A percentile compares a stretch with the other conserved stretches of the same genome.
phyloP scores from a whole-genome alignment of 2,797 vertebrate species.

The Muscicapa comitata region DNA sequence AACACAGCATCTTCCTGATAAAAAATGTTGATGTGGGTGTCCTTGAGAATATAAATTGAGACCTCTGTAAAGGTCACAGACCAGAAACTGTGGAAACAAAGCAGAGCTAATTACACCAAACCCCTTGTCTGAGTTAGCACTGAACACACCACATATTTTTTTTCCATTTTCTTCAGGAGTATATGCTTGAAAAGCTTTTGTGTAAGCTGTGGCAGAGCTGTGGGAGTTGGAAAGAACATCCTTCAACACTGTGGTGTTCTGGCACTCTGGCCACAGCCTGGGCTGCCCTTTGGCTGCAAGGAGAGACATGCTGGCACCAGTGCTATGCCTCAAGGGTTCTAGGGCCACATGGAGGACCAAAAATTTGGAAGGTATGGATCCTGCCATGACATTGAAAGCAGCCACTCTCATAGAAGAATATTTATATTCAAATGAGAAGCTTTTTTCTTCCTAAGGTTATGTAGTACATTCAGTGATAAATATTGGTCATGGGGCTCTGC shows the following conservation, averaged over 20 bases:
- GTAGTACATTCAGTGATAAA: background rate
- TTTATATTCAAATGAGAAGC: background rate
- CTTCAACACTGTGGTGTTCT: fast-evolving
- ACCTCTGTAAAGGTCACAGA: background rate
- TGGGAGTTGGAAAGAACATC: background rate
- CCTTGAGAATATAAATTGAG: background rate
- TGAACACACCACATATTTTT: background rate
- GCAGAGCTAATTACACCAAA: background rate
- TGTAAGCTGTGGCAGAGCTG: background rate
- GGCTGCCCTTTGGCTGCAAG: background rate
- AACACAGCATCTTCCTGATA: background rate
- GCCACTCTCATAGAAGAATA: background rate
- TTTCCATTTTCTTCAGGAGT: background rate
- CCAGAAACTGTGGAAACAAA: background rate
- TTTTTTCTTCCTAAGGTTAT: background rate
- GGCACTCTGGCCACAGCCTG: fast-evolving
- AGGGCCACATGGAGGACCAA: background rate
- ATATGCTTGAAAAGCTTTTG: background rate
- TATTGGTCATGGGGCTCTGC: background rate
- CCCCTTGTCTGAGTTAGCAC: background rate
- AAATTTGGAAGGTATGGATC: background rate
- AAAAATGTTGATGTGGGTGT: background rate
- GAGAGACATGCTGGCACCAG: background rate
- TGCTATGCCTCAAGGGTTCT: background rate
- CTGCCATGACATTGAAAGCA: background rate